Evolutionary conservation across 2,888 invertebrate species (phyloP).

Genomic region (Tetropium fuscum): DNA sequence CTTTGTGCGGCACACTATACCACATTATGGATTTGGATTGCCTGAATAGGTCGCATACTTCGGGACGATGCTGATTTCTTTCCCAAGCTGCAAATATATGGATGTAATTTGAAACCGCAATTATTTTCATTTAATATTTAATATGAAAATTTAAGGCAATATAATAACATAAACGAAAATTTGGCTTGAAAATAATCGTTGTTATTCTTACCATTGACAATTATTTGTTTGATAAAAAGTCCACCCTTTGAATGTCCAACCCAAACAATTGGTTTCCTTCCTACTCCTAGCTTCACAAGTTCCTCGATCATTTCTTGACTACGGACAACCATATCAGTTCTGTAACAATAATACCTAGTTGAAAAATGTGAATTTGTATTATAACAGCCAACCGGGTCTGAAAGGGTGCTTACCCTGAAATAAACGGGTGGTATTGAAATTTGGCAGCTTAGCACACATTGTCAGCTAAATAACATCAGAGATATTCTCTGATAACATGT

Average conservation of each 20-base stretch:
- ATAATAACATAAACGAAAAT: background rate
- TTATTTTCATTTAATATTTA: background rate
- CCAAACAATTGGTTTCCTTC: conserved; percentile 84
- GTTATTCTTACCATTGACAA: conserved; percentile 75
- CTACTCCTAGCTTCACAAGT: conserved; percentile 76
- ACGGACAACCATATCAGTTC: conserved; percentile 74
- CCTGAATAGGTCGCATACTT: conserved; percentile 68
- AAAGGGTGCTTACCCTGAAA: too few relatives aligned
- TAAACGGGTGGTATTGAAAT: too few relatives aligned
- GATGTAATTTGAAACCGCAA: too few relatives aligned
- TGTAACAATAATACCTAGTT: conserved; percentile 57
- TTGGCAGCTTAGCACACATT: too few relatives aligned
- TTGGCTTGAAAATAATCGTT: too few relatives aligned
- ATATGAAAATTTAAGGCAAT: background rate
- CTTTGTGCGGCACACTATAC: conserved; percentile 89
- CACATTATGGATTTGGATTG: conserved; percentile 79
- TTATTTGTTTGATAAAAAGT: conserved; percentile 85
- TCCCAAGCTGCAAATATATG: conserved; percentile 65
- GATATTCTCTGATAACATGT: too few relatives aligned
- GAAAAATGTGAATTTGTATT: too few relatives aligned
- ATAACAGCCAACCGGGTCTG: too few relatives aligned
- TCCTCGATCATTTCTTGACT: conserved; percentile 79
- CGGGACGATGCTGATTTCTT: conserved; percentile 62
- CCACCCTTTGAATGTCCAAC: conserved; percentile 92
- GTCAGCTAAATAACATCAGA: too few relatives aligned